Base-by-base conservation (phyloP, 2,888 invertebrate species). In the Anticlea derivata region DNA sequence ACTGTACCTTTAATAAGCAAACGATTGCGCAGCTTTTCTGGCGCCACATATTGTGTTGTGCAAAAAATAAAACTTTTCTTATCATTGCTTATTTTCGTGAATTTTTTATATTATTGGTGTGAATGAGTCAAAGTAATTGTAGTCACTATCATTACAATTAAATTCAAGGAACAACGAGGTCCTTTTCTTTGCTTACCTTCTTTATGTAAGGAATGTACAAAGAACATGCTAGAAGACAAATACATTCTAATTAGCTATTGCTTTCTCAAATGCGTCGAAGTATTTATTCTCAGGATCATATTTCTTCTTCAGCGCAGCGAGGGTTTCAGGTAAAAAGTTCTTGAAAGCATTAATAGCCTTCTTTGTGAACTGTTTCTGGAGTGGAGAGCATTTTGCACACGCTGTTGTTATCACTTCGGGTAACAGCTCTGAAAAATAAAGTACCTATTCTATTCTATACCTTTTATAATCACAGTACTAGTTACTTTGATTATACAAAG, bases 341-440 rank as follows among this genome's bases (percentile, higher is more conserved):
- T 93, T 92, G 63, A 96, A 89, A 54, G 88, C 93, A 34, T 91
- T 88, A 54, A 95, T 92, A 1, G 95, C 92, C 73, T 93, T 94
- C 63, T 70, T 65, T 0, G 79, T 80, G 7, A 93, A 92, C 50
- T 86, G 80, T 51, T 88, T 92, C 70, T 94, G 83, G 0, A 73
- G 69, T 0, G 79, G 78, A 0, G 80, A 64, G 35, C 85, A 86
- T 67, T 75, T 81, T 4, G 63, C 70, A 48, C 85, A 85, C 0
- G 77, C 75, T 1, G 83, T 80, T 0, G 48, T 55, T 1, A 84
- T 70, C 7, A 78, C 68, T 66, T 86, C 83, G 0, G 84, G 83
- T 6, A 85, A 51, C 4, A 77, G 58, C 29, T 60, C 80, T 82
- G 70, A 10, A 48, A 51, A 24, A 22, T 17, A 30, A 1, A 12